Conservation (phyloP, 2,113 vertebrate genomes). For the Ceyx melanurus region DNA sequence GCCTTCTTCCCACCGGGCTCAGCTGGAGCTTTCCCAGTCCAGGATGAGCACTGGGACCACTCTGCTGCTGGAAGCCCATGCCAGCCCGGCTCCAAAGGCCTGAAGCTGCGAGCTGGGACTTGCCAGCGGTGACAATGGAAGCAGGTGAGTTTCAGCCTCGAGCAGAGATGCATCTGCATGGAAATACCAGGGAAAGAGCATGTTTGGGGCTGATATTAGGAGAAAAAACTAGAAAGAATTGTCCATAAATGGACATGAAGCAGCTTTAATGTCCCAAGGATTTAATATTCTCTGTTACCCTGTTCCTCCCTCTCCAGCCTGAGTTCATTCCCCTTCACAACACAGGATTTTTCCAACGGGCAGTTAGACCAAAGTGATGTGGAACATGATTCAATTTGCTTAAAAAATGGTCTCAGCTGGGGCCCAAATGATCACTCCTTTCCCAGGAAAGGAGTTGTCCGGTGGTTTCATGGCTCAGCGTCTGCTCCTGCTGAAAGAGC, state of each 20-base stretch:
- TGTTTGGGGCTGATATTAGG: background rate
- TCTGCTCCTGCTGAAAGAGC: background rate
- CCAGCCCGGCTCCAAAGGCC: background rate
- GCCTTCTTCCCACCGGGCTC: background rate
- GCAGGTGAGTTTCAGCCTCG: conserved; percentile 39
- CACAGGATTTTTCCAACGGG: background rate
- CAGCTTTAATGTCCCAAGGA: background rate
- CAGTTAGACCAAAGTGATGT: background rate
- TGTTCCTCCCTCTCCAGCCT: background rate
- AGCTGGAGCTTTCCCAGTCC: background rate
- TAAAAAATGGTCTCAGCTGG: background rate
- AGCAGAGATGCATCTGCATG: accelerated
- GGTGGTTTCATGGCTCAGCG: background rate
- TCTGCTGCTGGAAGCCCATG: background rate
- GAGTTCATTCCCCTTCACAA: background rate
- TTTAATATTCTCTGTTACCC: background rate
- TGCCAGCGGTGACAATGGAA: conserved; percentile 28
- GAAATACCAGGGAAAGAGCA: background rate
- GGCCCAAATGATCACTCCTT: background rate
- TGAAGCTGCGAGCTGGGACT: background rate
- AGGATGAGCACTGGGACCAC: conserved; percentile 5
- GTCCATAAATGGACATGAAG: background rate
- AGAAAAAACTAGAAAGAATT: background rate
- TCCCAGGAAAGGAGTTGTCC: background rate
- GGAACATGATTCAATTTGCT: background rate